Evolutionary conservation across 2,888 invertebrate species (phyloP).

Genomic region (Willowsia nigromaculata): DNA sequence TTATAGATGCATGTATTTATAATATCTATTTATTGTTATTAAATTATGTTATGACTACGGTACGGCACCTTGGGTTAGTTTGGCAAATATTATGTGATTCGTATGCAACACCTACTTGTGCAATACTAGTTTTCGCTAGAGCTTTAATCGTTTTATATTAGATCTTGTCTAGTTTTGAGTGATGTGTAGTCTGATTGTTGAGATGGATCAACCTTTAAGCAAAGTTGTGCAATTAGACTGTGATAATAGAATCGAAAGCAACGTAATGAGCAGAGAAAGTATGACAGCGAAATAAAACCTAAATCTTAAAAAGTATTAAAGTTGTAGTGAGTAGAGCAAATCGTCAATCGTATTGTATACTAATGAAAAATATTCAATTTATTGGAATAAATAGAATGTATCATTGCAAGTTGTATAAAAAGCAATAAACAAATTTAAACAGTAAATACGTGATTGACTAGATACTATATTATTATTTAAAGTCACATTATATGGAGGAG

Average conservation of each 20-base stretch:
- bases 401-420: too few relatives aligned
- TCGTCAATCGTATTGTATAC: not conserved
- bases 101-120: not conserved
- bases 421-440: too few relatives aligned
- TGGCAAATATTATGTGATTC: not conserved
- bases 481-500: too few relatives aligned
- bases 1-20: too few relatives aligned
- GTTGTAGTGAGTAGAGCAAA: not conserved
- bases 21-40: too few relatives aligned
- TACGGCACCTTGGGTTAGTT: not conserved
- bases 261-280: not conserved
- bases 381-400: not conserved
- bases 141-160: not conserved
- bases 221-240: constrained; percentile 30
- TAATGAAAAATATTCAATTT: not conserved
- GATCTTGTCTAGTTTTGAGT: not conserved
- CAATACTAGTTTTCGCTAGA: not conserved
- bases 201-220: not conserved
- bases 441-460: too few relatives aligned
- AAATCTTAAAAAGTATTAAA: not conserved
- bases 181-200: constrained; percentile 18
- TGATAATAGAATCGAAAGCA: constrained; percentile 1
- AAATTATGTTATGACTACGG: not conserved
- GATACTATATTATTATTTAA: too few relatives aligned
- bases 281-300: not conserved